phyloP scores from a whole-genome alignment of 2,113 vertebrate genomes.

The Oenanthe oenanthe region DNA sequence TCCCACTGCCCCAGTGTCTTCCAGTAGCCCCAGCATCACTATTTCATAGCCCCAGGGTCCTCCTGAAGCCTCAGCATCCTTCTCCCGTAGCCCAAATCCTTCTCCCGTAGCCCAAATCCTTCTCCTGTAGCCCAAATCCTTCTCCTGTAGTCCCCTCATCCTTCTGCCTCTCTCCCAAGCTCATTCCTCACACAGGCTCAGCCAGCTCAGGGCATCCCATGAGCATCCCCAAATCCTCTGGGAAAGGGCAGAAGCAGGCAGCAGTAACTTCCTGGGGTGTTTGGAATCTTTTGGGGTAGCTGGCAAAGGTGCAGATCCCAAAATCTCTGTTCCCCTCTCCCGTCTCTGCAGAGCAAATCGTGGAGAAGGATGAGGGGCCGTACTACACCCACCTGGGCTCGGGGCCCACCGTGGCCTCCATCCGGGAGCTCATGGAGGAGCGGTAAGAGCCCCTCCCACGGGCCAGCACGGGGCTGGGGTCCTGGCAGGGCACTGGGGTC shows the following conservation, averaged over 20 bases:
- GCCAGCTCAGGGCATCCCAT: no score
- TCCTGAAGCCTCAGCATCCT: not conserved
- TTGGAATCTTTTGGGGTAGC: accelerated
- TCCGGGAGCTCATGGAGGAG: conserved; percentile 93
- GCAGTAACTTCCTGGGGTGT: not conserved
- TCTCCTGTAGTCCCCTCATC: no score
- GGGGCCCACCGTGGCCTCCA: conserved; percentile 90
- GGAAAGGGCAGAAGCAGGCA: no score
- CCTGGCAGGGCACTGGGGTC: not conserved
- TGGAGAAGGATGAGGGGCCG: conserved; percentile 96
- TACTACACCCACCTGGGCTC: conserved; percentile 98
- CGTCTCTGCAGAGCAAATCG: conserved; percentile 84
- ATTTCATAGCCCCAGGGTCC: not conserved
- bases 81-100: not conserved
- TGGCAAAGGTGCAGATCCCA: accelerated
- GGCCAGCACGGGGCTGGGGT: not conserved
- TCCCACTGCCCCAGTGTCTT: no score
- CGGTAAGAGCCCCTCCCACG: conserved; percentile 64
- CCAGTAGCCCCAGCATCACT: not conserved
- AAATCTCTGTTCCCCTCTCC: accelerated
- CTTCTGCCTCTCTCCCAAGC: no score
- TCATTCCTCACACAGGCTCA: no score
- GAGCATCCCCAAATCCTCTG: no score
- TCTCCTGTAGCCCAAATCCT: not conserved
- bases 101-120: not conserved